Conservation (phyloP, 2,797 vertebrate species). For the Morelia viridis region DNA sequence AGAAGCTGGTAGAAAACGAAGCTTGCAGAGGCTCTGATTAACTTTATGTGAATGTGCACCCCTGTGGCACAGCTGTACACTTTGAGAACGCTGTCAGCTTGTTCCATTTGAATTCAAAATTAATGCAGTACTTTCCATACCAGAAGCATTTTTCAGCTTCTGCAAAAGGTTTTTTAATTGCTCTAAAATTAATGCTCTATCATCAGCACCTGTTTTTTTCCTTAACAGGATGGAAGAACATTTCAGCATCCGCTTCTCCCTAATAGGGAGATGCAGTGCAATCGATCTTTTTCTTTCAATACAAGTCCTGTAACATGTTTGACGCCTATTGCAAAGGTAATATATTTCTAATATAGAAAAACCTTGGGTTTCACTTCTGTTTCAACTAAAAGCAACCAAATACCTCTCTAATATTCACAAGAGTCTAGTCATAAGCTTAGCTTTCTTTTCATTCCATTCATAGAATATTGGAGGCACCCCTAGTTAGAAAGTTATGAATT, state of each 20-base stretch:
- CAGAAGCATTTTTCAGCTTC: not conserved
- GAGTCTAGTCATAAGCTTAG: not conserved
- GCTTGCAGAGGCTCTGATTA: not conserved
- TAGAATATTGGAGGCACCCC: not conserved
- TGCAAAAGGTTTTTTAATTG: not conserved
- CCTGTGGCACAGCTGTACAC: not conserved
- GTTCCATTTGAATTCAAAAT: not conserved
- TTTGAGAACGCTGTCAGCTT: too few species aligned
- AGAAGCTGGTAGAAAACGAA: not conserved
- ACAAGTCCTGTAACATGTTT: conserved; percentile 77
- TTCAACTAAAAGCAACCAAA: not conserved
- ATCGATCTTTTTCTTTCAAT: conserved; percentile 84
- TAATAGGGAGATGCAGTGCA: conserved; percentile 77
- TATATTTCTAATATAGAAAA: conserved; percentile 11
- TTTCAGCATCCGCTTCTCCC: conserved; percentile 81
- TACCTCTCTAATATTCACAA: not conserved
- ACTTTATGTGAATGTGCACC: not conserved
- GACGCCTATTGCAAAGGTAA: conserved; percentile 90
- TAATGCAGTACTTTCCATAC: not conserved
- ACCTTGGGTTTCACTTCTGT: fast-evolving
- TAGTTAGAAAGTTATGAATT: not conserved
- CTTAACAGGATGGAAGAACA: conserved; percentile 86
- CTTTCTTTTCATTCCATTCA: not conserved
- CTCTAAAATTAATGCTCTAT: not conserved
- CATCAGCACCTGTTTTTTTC: conserved; percentile 12